Evolutionary conservation across 1,140 invertebrate species (phyloP), one percentile per base, ranked within the genome.

Genomic region (Hetaerina americana): DNA sequence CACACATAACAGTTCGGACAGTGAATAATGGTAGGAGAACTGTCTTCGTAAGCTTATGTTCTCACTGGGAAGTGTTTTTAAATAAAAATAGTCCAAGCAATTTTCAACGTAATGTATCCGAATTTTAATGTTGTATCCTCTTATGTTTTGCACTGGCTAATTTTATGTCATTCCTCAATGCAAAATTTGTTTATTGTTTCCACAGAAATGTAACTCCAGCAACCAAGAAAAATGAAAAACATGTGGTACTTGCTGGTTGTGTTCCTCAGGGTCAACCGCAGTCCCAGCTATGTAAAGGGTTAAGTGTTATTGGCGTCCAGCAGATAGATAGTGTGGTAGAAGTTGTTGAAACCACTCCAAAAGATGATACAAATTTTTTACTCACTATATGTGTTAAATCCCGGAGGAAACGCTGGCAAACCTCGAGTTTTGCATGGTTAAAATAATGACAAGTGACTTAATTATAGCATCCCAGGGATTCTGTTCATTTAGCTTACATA

Each of bases 301-400:
- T 98, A 0, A 96, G 95, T 78, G 87, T 98, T 0, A 91, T 99
- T 49, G 97, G 97, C 8, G 96, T 98, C 0, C 95, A 98, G 77
- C 97, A 99, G 82, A 99, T 99, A 75, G 96, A 99, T 79, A 85
- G 95, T 75, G 93, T 99, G n/a, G 92, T 98, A 0, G 95, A 98
- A 83, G 95, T 98, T n/a, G 95, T 99, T 0, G 96, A 98, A 79
- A 95, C 98, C 84, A 96, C 96, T 0, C 79, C 98, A 0, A 97
- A 97, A 87, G 96, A 95, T 82, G 86, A 82, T 69, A n/a, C n/a
- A n/a, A n/a, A n/a, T n/a, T n/a, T n/a, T n/a, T n/a, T n/a, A n/a
- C n/a, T n/a, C n/a, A n/a, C n/a, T n/a, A n/a, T n/a, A n/a, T n/a
- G n/a, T n/a, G n/a, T n/a, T n/a, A n/a, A n/a, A n/a, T n/a, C n/a